Evolutionary conservation across 92 coral and sea anemone species (phyloP), one percentile per base, ranked within the genome.

Genomic region (Isaurus tuberculatus): DNA sequence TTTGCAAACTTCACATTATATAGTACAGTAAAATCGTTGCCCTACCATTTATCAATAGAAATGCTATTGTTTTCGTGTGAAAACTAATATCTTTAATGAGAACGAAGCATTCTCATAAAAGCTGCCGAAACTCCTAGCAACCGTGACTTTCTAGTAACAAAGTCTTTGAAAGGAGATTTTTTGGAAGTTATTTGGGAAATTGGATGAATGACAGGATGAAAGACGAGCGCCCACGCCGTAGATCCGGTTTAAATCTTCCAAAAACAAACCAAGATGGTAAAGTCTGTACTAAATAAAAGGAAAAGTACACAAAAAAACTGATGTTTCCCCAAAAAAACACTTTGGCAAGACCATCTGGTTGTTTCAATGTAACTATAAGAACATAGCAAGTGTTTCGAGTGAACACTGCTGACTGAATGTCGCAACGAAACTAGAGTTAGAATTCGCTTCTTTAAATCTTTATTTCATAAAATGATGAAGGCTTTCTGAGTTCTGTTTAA

Each of bases 41-140:
- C 22, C 80, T 49, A 74, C 32, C 58, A 53, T 53, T 27, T 74
- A 14, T 74, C 40, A 74, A 74, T 36, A 8, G 66, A 29, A 22
- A 57, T 34, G 23, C 49, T 14, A 32, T 58, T 58, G 46, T 58
- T 20, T 58, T 57, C 34, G 51, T 57, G 48, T 33, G 82, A 60
- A 77, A 77, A 77, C 58, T 77, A 77, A 77, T 77, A 22, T 57
- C 28, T 77, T 77, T 57, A 23, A 43, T 36, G 82, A 55, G 70
- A 77, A 77, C 23, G 69, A 61, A 46, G 67, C 55, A 77, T 77
- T 77, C 70, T 22, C 69, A 30, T 77, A 33, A 37, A 37, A 57
- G 34, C 25, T 8, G 22, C 31, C 26, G 5, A n/a, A 26, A 23
- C 33, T 49, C 82, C 40, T 57, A 77, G 82, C 82, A 77, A 77